Base-by-base conservation (phyloP, 2,888 invertebrate genomes). In the Dione vanillae region DNA sequence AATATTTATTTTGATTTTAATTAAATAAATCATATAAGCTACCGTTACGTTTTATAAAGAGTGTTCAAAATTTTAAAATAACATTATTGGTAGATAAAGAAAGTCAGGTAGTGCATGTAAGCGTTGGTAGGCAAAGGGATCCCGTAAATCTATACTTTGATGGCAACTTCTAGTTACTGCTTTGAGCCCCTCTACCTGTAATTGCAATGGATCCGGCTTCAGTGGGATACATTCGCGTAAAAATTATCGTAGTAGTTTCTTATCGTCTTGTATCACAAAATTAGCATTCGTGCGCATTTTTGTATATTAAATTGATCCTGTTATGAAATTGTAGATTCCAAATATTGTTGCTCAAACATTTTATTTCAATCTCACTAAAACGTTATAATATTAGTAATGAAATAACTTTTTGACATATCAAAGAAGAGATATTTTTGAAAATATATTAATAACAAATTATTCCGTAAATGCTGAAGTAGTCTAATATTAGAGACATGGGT, bases 1-100 rank as follows among this genome's bases (percentile, higher is more conserved):
- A 51, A 20, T 40, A 40, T 20, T 20, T 51, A 49, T 49, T 64
- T 64, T 45, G 45, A 61, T 45, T 61, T 61, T 61, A 61, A 61
- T 61, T 45, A 45, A 61, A 61, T 11, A 45, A 45, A 27, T 45
- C 61, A 45, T 27, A 61, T 27, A 27, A 27, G n/a, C 45, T 45
- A 61, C 27, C n/a, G 14, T 27, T 43, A 35, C 7, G 45, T 11
- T 45, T 27, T 61, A 5, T 61, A 20, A 45, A 27, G 5, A 27
- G 6, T n/a, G 14, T 12, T n/a, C 27, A n/a, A 27, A 61, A 27
- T 45, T 27, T 10, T n/a, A 16, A 56, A 40, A 27, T 12, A 27
- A 45, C 27, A 20, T 61, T 14, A 3, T 27, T 3, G 27, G 2
- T 27, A 27, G 27, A 27, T 2, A 27, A 27, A 27, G 5, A 27